Percentiles rank a stretch among this genome's conserved stretches.
These are phyloP conservation scores for Willisornis vidua DNA, from an alignment of 2,113 vertebrate genomes.

Conservation along the genomic window DNA sequence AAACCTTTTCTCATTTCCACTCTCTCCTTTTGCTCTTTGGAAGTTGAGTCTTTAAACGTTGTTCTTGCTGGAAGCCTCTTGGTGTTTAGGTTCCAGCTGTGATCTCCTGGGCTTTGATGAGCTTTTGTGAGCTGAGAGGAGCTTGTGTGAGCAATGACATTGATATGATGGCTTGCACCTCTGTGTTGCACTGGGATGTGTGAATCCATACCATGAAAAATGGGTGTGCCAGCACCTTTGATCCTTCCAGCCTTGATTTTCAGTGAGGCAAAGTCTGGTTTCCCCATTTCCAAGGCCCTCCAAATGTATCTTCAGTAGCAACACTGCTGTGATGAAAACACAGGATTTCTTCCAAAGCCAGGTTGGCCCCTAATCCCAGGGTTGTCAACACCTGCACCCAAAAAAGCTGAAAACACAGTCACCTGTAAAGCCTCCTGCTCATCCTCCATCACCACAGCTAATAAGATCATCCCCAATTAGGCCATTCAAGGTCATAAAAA, in stretches of 20 bases:
- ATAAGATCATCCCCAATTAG: not conserved
- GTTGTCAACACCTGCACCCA: accelerated
- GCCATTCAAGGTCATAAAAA: not conserved
- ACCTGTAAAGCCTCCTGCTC: not conserved
- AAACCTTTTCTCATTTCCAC: not conserved
- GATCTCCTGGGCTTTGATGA: not conserved
- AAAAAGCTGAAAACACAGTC: not conserved
- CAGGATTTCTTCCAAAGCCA: not conserved
- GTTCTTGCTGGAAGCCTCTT: not conserved
- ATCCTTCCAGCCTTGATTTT: not conserved
- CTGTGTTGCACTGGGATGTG: not conserved
- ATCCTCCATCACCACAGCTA: not conserved
- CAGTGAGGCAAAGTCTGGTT: not conserved
- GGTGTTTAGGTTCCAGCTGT: not conserved
- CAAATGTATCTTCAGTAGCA: not conserved
- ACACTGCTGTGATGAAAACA: not conserved
- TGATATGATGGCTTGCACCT: not conserved
- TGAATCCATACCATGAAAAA: not conserved
- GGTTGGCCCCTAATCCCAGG: not conserved
- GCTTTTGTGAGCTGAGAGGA: not conserved
- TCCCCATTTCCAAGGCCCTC: not conserved
- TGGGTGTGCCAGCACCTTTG: not conserved
- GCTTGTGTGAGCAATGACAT: not conserved
- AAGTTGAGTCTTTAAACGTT: not conserved
- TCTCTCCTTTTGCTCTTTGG: not conserved